Evolutionary conservation across 2,797 vertebrate species (phyloP), one percentile per base, ranked within the genome.

Genomic region (Hirundo rustica): DNA sequence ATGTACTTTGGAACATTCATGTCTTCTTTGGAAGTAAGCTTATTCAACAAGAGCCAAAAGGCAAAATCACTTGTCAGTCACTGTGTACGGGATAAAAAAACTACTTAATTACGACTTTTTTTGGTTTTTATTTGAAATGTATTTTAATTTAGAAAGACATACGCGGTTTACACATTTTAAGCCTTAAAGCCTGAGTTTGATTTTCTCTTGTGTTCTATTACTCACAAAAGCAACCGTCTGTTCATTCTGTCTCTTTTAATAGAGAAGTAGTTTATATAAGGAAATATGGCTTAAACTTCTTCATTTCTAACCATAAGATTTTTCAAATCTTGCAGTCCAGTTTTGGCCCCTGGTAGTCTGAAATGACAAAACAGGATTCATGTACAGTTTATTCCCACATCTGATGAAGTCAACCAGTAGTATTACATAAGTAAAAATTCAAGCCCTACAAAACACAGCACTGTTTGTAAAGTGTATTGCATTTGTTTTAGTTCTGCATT

Each of bases 61-160:
- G 16, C 51, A 91, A 73, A 91, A 82, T 58, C 22, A 51, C 9
- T 71, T 84, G 40, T 61, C 38, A 45, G 7, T 79, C 38, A 34
- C 11, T 55, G 3, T 42, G 21, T 40, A 45, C 3, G 0, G 3
- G 29, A 23, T 57, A 26, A 78, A 89, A 5, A 62, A 16, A 0
- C 11, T 29, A n/a, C n/a, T 67, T 73, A 26, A 44, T 18, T 13
- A 32, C 3, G 51, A 10, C 3, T 17, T 64, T 78, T 38, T 67
- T 72, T 48, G 4, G 38, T 11, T 38, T 38, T 38, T 38, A 45
- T 64, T 55, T 40, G 7, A 45, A 48, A 10, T 45, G 17, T 16
- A 8, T 32, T 72, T 87, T 61, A 72, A 75, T 68, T 81, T 82
- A 53, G 26, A 87, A 85, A 75, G 18, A 40, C 2, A 22, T 71